Base-by-base conservation (phyloP, 2,113 vertebrate species). In the Apteryx owenii region DNA sequence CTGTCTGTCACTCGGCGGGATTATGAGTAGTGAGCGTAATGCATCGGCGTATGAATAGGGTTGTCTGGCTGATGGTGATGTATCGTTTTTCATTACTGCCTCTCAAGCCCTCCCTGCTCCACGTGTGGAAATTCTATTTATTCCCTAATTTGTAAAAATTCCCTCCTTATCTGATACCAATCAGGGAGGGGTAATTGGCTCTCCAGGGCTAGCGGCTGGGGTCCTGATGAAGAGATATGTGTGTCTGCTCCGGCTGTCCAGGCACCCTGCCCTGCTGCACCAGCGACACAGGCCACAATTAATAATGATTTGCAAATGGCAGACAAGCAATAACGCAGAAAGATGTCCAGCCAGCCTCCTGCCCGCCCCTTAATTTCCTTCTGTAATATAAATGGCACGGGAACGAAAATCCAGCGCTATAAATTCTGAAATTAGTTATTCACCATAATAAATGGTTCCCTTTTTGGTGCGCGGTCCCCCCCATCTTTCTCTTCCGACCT, bases 21-120 rank as follows among this genome's bases (percentile, higher is more conserved):
- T 99, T 99, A 99, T 99, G 99, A 99, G 98, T 98, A 99, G 99
- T 99, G 99, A 99, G 98, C 98, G 99, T 99, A 99, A 99, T 99
- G 98, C 99, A 98, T 98, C 98, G 98, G 98, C 98, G 98, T 99
- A 99, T 99, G 99, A 99, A 99, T 99, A 99, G 99, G 99, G 98
- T 99, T 99, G 99, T 99, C 99, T 98, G 94, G 93, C 98, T 99
- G 99, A 99, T 99, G 99, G 99, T 99, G 99, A 99, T 99, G 98
- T 99, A 99, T 99, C 99, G 99, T 99, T 99, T 99, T 99, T 99
- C 99, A 99, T 99, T 99, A 99, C 99, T 96, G 98, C 98, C 99
- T 98, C 98, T 98, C 99, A 98, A 99, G 98, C 99, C 99, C 98
- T 98, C 98, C 99, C 99, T 98, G 99, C 99, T 99, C 99, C 99